Conservation (phyloP, 2,888 invertebrate genomes). For the Drosophila kanekoi region DNA sequence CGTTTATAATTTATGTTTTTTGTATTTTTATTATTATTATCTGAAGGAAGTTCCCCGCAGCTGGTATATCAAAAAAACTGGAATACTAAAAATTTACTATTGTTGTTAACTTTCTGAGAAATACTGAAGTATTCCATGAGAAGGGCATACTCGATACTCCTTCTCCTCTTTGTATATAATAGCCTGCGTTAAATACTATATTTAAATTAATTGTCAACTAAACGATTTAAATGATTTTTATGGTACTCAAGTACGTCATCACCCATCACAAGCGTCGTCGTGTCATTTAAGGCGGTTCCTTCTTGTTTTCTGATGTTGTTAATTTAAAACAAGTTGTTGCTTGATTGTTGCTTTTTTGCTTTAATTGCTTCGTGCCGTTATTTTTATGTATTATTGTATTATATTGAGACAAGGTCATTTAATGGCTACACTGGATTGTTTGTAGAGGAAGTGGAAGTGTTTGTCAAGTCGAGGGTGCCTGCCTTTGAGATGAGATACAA, state of each 20-base stretch:
- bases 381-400: conserved; percentile 53
- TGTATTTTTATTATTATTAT: background rate
- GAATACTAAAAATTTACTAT: background rate
- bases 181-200: conserved; percentile 11
- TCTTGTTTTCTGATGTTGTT: conserved; percentile 39
- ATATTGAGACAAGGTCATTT: conserved; percentile 65
- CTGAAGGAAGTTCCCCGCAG: background rate
- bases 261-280: conserved; percentile 8
- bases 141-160: background rate
- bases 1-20: background rate
- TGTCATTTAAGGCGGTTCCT: conserved; percentile 52
- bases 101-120: background rate
- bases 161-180: background rate
- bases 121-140: background rate
- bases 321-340: conserved; percentile 75
- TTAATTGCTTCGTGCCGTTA: conserved; percentile 77
- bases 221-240: conserved; percentile 35
- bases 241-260: conserved; percentile 37
- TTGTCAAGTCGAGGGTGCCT: conserved; percentile 31
- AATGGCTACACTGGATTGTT: conserved; percentile 52
- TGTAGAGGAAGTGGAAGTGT: conserved; percentile 70
- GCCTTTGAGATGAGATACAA: conserved; percentile 11
- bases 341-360: conserved; percentile 48
- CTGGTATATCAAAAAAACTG: background rate
- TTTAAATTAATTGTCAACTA: conserved; percentile 38